Percentiles rank a stretch among this genome's conserved stretches.
Conservation (phyloP, 2,113 vertebrate species). For the Pluvianellus socialis region DNA sequence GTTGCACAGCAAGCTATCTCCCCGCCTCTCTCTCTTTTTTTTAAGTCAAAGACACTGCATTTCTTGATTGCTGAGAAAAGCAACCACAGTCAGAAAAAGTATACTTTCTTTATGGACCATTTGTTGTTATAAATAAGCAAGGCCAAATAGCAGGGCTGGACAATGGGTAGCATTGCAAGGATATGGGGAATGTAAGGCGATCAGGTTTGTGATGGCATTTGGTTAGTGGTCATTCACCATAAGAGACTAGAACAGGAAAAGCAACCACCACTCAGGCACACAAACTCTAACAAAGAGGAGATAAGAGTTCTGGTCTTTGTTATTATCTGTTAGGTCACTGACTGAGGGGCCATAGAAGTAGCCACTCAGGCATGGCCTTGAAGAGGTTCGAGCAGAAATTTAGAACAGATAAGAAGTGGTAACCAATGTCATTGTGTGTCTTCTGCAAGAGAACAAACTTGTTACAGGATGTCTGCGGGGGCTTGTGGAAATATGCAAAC, state of each 20-base stretch:
- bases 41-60: not conserved
- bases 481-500: not conserved
- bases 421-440: not conserved
- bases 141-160: not conserved
- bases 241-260: not conserved
- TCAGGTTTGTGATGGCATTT: not conserved
- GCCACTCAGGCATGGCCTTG: not conserved
- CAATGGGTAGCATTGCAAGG: not conserved
- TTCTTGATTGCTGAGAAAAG: not conserved
- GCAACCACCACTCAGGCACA: not conserved
- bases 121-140: not conserved
- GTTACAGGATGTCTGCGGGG: not conserved
- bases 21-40: not conserved
- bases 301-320: not conserved
- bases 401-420: not conserved
- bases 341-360: not conserved
- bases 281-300: not conserved
- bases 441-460: not conserved
- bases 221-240: not conserved
- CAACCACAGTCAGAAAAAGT: not conserved
- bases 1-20: not conserved
- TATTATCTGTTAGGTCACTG: not conserved
- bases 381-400: not conserved
- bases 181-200: not conserved
- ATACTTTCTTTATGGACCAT: not conserved